phyloP scores from a whole-genome alignment of 2,888 invertebrate genomes.

The Drosophila pseudotakahashii region DNA sequence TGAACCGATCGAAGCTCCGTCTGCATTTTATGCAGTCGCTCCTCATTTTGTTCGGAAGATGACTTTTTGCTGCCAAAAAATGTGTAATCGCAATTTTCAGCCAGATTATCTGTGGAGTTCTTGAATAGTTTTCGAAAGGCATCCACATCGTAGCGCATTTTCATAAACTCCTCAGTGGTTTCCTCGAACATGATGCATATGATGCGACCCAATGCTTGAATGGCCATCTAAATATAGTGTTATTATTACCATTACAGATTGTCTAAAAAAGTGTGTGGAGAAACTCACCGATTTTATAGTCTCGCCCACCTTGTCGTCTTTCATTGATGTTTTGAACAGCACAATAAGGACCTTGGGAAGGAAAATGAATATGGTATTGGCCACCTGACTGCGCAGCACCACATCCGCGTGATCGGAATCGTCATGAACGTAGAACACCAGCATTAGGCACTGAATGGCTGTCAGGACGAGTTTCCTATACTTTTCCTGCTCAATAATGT shows the following conservation, averaged over 20 bases:
- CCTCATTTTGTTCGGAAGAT: slow-evolving; percentile 58
- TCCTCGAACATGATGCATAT: slow-evolving; percentile 82
- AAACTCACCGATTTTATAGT: slow-evolving; percentile 85
- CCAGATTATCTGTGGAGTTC: neutral
- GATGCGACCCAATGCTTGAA: slow-evolving; percentile 80
- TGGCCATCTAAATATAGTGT: slow-evolving; percentile 61
- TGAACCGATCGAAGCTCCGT: slow-evolving; percentile 71
- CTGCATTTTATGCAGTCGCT: slow-evolving; percentile 69
- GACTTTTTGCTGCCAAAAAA: slow-evolving; percentile 63
- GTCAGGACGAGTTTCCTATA: slow-evolving; percentile 87
- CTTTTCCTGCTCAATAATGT: slow-evolving; percentile 88
- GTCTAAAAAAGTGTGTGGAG: neutral
- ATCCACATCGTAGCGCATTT: slow-evolving; percentile 59
- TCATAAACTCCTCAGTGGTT: slow-evolving; percentile 70
- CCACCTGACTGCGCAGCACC: slow-evolving; percentile 85
- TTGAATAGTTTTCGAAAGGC: slow-evolving; percentile 63
- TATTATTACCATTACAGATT: neutral
- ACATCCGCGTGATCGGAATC: slow-evolving; percentile 85
- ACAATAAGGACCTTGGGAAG: slow-evolving; percentile 87
- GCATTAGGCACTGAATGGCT: slow-evolving; percentile 87
- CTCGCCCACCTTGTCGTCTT: slow-evolving; percentile 86
- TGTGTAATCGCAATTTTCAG: slow-evolving; percentile 41
- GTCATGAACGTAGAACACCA: slow-evolving; percentile 87
- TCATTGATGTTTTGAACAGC: slow-evolving; percentile 85
- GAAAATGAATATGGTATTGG: slow-evolving; percentile 86